Conservation (phyloP, 2,797 vertebrate genomes). For the Sebastolobus altivelis region DNA sequence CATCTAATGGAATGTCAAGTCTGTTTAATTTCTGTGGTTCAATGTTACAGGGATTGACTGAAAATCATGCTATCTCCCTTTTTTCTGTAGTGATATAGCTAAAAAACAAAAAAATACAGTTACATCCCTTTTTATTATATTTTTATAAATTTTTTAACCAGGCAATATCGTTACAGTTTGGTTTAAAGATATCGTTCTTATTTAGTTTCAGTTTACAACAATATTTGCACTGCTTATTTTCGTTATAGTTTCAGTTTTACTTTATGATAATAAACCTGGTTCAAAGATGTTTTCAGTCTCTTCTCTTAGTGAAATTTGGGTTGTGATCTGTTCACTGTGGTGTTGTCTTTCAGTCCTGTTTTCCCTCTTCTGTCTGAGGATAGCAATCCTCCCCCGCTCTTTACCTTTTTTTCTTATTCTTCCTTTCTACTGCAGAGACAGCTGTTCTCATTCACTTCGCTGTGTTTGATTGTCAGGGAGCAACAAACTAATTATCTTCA, state of each 20-base stretch:
- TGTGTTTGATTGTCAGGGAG: neutral
- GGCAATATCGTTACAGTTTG: no score
- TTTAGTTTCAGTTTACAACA: no score
- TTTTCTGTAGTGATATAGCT: neutral
- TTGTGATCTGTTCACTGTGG: constrained; percentile 7
- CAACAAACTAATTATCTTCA: neutral
- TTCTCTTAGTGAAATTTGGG: constrained; percentile 1
- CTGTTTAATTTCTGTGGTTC: neutral
- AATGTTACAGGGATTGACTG: neutral
- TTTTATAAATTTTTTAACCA: no score
- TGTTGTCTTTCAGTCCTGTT: constrained; percentile 11
- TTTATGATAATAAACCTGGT: neutral
- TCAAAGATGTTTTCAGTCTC: constrained; percentile 27
- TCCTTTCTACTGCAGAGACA: neutral
- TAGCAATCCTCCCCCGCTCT: neutral
- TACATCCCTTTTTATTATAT: neutral
- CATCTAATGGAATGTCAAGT: neutral
- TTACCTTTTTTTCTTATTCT: no score
- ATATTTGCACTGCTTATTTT: no score
- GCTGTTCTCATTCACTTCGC: neutral
- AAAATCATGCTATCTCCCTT: neutral
- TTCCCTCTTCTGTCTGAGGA: constrained; percentile 10
- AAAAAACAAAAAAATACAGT: neutral
- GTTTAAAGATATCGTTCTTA: no score
- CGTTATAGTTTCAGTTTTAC: no score